Evolutionary conservation across 2,113 vertebrate species (phyloP).

Genomic region (Erythrolamprus reginae): DNA sequence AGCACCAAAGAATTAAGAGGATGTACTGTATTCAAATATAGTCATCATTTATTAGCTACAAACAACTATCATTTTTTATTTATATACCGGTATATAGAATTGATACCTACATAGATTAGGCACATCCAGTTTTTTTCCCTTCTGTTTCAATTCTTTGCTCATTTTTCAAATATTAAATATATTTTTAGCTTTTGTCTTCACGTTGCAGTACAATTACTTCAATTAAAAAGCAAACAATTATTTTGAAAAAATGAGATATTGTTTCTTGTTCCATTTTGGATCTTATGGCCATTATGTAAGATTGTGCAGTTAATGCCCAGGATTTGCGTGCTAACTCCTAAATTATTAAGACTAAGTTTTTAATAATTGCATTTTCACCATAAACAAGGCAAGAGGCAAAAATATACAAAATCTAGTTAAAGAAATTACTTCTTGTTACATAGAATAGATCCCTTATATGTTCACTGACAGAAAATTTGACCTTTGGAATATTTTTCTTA

Average conservation of each 20-base stretch:
- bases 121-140: background rate
- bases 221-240: background rate
- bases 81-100: background rate
- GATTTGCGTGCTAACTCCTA: background rate
- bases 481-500: background rate
- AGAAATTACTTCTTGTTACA: conserved; percentile 14
- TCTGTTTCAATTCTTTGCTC: background rate
- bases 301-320: background rate
- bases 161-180: background rate
- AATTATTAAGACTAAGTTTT: background rate
- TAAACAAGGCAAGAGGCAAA: background rate
- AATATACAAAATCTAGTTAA: background rate
- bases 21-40: background rate
- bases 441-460: background rate
- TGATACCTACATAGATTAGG: background rate
- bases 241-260: background rate
- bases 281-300: background rate
- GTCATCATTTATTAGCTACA: background rate
- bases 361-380: background rate
- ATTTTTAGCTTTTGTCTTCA: background rate
- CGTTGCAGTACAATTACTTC: background rate
- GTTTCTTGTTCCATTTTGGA: background rate
- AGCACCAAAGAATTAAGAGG: background rate
- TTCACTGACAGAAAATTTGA: conserved; percentile 10
- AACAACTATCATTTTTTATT: background rate